Percentiles rank a stretch among this genome's conserved stretches.
phyloP scores from a whole-genome alignment of 2,888 invertebrate species.

The Hypomecis punctinalis region DNA sequence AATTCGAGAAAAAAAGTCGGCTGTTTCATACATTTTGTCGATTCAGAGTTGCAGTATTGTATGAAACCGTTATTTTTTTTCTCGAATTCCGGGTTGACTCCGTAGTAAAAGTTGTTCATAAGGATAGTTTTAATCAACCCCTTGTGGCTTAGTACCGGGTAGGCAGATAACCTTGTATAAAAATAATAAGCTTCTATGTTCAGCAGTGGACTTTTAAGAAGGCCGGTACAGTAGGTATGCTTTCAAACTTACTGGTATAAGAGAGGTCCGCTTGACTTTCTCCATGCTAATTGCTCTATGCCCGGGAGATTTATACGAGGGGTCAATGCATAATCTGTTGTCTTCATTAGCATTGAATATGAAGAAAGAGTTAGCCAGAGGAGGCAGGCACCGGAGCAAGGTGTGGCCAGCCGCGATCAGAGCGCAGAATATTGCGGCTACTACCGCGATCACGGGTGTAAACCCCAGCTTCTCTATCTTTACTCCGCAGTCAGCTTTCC shows the following conservation, averaged over 20 bases:
- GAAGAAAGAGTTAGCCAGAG: constrained; percentile 69
- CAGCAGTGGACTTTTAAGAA: too few species aligned
- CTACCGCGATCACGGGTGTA: constrained; percentile 56
- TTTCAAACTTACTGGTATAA: constrained; percentile 61
- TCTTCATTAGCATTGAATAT: constrained; percentile 78
- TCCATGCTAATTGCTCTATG: constrained; percentile 43
- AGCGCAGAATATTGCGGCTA: constrained; percentile 51
- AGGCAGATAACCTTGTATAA: too few species aligned
- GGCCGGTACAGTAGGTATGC: background rate
- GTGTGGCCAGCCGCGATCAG: constrained; percentile 62
- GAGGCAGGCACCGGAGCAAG: constrained; percentile 65
- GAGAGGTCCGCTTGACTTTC: constrained; percentile 50
- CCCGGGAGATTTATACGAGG: constrained; percentile 49
- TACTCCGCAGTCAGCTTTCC: constrained; percentile 52
- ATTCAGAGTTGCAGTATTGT: too few species aligned
- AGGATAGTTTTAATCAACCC: too few species aligned
- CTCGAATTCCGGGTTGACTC: too few species aligned
- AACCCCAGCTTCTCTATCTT: constrained; percentile 53
- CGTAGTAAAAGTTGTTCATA: too few species aligned
- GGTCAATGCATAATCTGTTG: constrained; percentile 69
- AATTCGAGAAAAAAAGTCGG: too few species aligned
- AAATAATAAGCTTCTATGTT: too few species aligned
- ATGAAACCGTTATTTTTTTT: too few species aligned
- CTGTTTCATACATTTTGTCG: too few species aligned
- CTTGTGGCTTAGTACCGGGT: too few species aligned